Conservation (phyloP, 2,888 invertebrate genomes). For the Spodoptera picta region DNA sequence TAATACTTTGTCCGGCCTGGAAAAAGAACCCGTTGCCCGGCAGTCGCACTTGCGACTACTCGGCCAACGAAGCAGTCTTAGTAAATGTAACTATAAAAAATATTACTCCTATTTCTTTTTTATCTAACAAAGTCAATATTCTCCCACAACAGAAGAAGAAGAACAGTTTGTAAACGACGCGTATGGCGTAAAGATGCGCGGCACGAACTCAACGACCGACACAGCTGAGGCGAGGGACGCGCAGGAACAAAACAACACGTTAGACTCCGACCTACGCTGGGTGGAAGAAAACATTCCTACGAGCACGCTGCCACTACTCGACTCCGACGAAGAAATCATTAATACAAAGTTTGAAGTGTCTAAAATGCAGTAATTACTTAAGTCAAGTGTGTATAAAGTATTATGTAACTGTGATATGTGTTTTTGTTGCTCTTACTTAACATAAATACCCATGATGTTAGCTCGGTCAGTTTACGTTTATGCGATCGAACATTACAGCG, state of each 20-base stretch:
- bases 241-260: slow-evolving; percentile 70
- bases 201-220: slow-evolving; percentile 72
- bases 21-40: no score
- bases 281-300: slow-evolving; percentile 98
- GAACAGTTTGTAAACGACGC: slow-evolving; percentile 96
- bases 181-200: slow-evolving; percentile 94
- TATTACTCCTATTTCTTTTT: no score
- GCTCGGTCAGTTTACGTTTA: no score
- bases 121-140: not conserved
- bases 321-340: slow-evolving; percentile 94
- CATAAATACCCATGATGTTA: not conserved
- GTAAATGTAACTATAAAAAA: no score
- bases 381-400: slow-evolving; percentile 69
- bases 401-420: slow-evolving; percentile 62
- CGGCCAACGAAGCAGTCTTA: no score
- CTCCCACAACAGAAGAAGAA: slow-evolving; percentile 90
- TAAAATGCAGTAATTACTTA: slow-evolving; percentile 93
- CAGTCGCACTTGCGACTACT: no score
- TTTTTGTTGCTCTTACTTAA: slow-evolving; percentile 43
- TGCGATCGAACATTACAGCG: no score
- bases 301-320: slow-evolving; percentile 91
- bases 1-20: no score
- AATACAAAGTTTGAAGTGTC: slow-evolving; percentile 96
- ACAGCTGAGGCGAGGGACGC: slow-evolving; percentile 54
- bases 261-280: slow-evolving; percentile 91